phyloP scores from a whole-genome alignment of 2,888 invertebrate species.

The Arctia plantaginis region DNA sequence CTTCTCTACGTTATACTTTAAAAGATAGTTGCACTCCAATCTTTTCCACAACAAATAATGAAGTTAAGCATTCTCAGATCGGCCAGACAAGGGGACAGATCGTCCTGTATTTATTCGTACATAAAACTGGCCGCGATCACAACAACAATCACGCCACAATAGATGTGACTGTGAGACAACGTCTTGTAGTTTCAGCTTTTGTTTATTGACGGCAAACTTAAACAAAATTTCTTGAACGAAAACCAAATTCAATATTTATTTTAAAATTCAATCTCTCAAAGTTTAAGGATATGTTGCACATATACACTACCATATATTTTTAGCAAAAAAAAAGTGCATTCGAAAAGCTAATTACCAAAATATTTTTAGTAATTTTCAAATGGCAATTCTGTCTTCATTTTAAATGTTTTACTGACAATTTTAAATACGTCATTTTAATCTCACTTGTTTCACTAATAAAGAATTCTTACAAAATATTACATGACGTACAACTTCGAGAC shows the following conservation, averaged over 20 bases:
- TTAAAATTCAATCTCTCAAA: neutral
- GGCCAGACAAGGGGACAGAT: slow-evolving; percentile 68
- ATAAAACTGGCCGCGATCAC: slow-evolving; percentile 70
- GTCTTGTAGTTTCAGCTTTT: slow-evolving; percentile 42
- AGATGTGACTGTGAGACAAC: slow-evolving; percentile 59
- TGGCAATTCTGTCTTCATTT: too few relatives aligned
- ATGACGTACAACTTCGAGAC: too few relatives aligned
- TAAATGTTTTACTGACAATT: too few relatives aligned
- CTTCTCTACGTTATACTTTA: neutral
- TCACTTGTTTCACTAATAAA: too few relatives aligned
- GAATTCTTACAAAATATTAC: too few relatives aligned
- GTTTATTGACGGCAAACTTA: slow-evolving; percentile 43
- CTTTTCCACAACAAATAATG: slow-evolving; percentile 47
- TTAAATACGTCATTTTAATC: too few relatives aligned
- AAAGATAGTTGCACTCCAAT: slow-evolving; percentile 37
- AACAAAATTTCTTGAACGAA: slow-evolving; percentile 25
- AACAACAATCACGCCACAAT: slow-evolving; percentile 64
- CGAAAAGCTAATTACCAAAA: too few relatives aligned
- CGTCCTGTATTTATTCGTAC: slow-evolving; percentile 77
- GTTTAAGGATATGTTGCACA: neutral
- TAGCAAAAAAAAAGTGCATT: too few relatives aligned
- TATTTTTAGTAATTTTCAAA: too few relatives aligned
- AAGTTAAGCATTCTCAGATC: slow-evolving; percentile 63
- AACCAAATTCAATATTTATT: neutral
- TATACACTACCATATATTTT: neutral